Evolutionary conservation across 2,888 invertebrate species (phyloP).

Genomic region (Drosophila suboccidentalis): DNA sequence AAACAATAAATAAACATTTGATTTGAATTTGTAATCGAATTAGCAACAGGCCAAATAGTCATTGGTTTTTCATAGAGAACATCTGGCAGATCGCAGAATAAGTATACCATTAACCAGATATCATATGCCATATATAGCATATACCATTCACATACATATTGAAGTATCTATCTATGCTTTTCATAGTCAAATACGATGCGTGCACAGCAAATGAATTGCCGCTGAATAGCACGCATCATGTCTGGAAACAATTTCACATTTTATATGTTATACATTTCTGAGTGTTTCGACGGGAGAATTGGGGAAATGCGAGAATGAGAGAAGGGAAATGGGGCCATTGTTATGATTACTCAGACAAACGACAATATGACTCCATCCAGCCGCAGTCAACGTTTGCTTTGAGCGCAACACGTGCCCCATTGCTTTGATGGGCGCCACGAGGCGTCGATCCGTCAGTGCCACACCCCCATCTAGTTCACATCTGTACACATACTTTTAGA

Average conservation of each 20-base stretch:
- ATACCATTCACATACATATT: constrained; percentile 16
- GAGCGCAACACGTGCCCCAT: constrained; percentile 31
- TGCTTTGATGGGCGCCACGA: constrained; percentile 2
- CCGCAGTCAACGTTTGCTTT: constrained; percentile 15
- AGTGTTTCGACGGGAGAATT: neutral
- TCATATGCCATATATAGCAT: constrained; percentile 14
- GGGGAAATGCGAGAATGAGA: neutral
- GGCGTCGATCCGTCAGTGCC: neutral
- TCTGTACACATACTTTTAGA: constrained; percentile 11
- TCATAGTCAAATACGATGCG: constrained; percentile 49
- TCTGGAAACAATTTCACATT: constrained; percentile 34
- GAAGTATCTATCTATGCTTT: constrained; percentile 23
- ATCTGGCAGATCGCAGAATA: constrained; percentile 48
- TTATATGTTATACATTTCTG: constrained; percentile 24
- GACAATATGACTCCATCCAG: constrained; percentile 19
- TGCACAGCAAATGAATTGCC: constrained; percentile 67
- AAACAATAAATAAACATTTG: constrained; percentile 57
- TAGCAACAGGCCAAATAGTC: constrained; percentile 48
- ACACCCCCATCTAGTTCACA: constrained; percentile 10
- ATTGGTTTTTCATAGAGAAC: constrained; percentile 43
- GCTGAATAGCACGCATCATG: constrained; percentile 33
- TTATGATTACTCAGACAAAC: constrained; percentile 25
- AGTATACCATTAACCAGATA: constrained; percentile 19
- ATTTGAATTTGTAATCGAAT: constrained; percentile 44
- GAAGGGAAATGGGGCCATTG: constrained; percentile 24